These are phyloP conservation scores for Morelia viridis DNA, from an alignment of 2,797 vertebrate species.

Conservation along the genomic window DNA sequence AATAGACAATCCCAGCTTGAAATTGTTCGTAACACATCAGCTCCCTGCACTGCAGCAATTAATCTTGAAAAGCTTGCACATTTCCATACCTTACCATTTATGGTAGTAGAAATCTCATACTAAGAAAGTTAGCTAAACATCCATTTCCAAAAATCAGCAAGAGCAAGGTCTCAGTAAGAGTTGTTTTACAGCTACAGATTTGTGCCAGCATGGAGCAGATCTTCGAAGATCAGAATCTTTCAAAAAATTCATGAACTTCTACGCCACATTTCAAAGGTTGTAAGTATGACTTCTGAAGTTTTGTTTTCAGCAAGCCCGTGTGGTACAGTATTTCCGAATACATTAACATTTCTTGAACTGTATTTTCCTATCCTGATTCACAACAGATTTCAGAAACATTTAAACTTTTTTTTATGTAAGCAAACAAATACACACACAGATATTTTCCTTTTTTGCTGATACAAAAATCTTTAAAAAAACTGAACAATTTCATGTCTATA, in stretches of 20 bases:
- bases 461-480: neutral
- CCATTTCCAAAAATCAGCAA: conserved; percentile 52
- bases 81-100: conserved; percentile 79
- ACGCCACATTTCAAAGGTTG: conserved; percentile 43
- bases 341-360: neutral
- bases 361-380: neutral
- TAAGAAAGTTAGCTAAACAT: conserved; percentile 52
- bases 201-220: neutral
- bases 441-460: neutral
- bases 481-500: neutral
- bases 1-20: neutral
- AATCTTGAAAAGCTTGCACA: conserved; percentile 53
- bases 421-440: neutral
- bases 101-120: conserved; percentile 68
- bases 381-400: neutral
- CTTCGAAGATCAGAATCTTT: neutral
- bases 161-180: conserved; percentile 38
- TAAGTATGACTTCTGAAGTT: conserved; percentile 64
- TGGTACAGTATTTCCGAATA: neutral
- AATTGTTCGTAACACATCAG: conserved; percentile 15
- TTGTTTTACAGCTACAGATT: conserved; percentile 38
- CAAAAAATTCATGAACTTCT: conserved; percentile 8
- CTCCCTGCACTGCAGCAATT: conserved; percentile 59
- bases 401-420: neutral
- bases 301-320: neutral